Conservation (phyloP, 2,797 vertebrate species). For the Acanthurus leucopareius region DNA sequence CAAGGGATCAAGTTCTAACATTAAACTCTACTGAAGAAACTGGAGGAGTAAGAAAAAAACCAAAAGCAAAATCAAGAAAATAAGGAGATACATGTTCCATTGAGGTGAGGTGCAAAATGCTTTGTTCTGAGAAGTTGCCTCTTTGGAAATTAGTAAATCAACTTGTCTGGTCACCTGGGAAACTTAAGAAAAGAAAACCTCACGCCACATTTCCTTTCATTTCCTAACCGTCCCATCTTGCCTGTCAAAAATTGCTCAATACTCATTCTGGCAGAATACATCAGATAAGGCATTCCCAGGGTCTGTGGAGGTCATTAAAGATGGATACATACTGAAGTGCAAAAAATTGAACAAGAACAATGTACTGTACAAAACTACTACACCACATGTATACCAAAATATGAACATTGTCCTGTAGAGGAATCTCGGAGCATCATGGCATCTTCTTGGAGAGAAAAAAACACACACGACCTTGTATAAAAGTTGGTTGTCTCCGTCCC, state of each 20-base stretch:
- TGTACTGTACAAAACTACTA: slow-evolving; percentile 86
- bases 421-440: slow-evolving; percentile 85
- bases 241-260: slow-evolving; percentile 67
- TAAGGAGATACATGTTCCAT: slow-evolving; percentile 60
- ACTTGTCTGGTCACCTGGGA: slow-evolving; percentile 78
- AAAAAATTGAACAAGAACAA: slow-evolving; percentile 80
- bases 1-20: slow-evolving; percentile 45
- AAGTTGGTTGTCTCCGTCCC: slow-evolving; percentile 85
- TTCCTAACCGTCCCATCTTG: slow-evolving; percentile 61
- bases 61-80: slow-evolving; percentile 26
- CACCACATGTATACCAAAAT: slow-evolving; percentile 81
- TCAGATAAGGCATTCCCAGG: slow-evolving; percentile 86
- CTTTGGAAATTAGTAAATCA: slow-evolving; percentile 86
- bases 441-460: slow-evolving; percentile 80
- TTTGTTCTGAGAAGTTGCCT: slow-evolving; percentile 83
- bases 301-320: slow-evolving; percentile 79
- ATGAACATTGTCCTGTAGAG: slow-evolving; percentile 82
- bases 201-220: slow-evolving; percentile 57
- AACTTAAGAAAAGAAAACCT: slow-evolving; percentile 70
- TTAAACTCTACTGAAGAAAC: slow-evolving; percentile 50
- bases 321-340: slow-evolving; percentile 84
- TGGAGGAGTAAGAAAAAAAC: slow-evolving; percentile 40
- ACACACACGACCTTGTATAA: slow-evolving; percentile 72
- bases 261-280: slow-evolving; percentile 82
- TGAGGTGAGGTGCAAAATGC: slow-evolving; percentile 85